A percentile compares a stretch with the other conserved stretches of the same genome.
Conservation (phyloP, 2,113 vertebrate species). For the Pteropus alecto region DNA sequence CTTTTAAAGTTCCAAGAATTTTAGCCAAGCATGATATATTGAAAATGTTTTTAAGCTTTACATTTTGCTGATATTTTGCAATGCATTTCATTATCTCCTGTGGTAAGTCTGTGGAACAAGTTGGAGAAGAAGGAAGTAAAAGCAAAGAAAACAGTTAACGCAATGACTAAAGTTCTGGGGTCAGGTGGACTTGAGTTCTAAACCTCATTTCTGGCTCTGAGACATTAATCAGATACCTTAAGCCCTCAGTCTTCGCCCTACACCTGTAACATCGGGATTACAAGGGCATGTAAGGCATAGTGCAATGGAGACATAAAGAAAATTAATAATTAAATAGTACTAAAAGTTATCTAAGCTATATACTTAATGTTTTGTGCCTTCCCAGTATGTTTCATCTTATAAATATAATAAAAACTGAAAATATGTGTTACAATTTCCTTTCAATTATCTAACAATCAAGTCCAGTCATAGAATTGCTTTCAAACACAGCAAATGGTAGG, state of each 20-base stretch:
- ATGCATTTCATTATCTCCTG: not conserved
- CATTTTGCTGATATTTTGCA: not conserved
- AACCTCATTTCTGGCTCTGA: not conserved
- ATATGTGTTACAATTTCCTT: not conserved
- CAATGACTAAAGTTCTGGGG: not conserved
- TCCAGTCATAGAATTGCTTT: not conserved
- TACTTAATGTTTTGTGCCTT: not conserved
- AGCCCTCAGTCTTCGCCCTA: not conserved
- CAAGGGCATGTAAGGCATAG: not conserved
- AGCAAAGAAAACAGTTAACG: not conserved
- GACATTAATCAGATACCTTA: not conserved
- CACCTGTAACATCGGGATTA: not conserved
- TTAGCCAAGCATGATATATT: not conserved
- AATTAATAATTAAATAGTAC: not conserved
- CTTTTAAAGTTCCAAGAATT: constrained; percentile 33
- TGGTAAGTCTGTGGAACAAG: not conserved
- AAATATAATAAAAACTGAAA: not conserved
- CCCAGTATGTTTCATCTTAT: not conserved
- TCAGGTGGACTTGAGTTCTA: not conserved
- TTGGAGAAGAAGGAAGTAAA: not conserved
- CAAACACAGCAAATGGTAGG: not conserved
- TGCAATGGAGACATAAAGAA: not conserved
- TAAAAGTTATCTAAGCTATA: not conserved
- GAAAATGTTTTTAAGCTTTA: not conserved
- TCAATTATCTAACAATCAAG: not conserved